A percentile compares a stretch with the other conserved stretches of the same genome.
Evolutionary conservation across 2,797 vertebrate genomes (phyloP).

Genomic region (Scarus forsteni): DNA sequence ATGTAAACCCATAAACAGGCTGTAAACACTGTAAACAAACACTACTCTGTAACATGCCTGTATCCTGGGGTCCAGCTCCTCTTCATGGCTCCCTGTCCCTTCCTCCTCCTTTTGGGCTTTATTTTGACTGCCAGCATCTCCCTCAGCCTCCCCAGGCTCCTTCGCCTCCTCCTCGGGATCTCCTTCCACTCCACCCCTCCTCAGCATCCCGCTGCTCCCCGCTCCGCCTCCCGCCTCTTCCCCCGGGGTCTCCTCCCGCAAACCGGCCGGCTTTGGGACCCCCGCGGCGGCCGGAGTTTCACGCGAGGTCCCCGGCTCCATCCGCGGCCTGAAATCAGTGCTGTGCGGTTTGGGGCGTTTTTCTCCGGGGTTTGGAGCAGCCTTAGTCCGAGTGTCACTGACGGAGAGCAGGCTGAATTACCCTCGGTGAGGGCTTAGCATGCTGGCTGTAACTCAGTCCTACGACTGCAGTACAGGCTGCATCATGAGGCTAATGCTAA

Average conservation of each 20-base stretch:
- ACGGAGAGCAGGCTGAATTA: accelerated
- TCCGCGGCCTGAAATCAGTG: constrained; percentile 64
- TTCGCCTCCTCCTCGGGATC: constrained; percentile 37
- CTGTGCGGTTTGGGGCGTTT: background rate
- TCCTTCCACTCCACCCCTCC: constrained; percentile 51
- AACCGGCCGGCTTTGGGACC: constrained; percentile 47
- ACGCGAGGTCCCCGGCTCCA: constrained; percentile 80
- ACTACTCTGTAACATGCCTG: constrained; percentile 74
- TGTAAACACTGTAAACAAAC: no score
- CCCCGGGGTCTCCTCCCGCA: constrained; percentile 78
- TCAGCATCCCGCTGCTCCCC: constrained; percentile 30
- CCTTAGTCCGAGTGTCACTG: no score
- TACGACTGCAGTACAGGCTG: background rate
- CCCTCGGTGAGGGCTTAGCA: no score
- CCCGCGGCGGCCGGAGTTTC: constrained; percentile 59
- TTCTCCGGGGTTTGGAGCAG: background rate
- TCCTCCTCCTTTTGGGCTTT: constrained; percentile 47
- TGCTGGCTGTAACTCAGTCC: background rate
- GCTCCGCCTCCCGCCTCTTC: constrained; percentile 62
- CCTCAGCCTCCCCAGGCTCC: constrained; percentile 24
- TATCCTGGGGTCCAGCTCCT: constrained; percentile 90
- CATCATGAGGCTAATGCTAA: background rate
- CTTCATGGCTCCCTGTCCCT: constrained; percentile 76
- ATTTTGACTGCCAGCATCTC: constrained; percentile 30
- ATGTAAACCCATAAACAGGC: no score